Evolutionary conservation across 2,797 vertebrate genomes (phyloP).

Genomic region (Hyperoplus lanceolatus): DNA sequence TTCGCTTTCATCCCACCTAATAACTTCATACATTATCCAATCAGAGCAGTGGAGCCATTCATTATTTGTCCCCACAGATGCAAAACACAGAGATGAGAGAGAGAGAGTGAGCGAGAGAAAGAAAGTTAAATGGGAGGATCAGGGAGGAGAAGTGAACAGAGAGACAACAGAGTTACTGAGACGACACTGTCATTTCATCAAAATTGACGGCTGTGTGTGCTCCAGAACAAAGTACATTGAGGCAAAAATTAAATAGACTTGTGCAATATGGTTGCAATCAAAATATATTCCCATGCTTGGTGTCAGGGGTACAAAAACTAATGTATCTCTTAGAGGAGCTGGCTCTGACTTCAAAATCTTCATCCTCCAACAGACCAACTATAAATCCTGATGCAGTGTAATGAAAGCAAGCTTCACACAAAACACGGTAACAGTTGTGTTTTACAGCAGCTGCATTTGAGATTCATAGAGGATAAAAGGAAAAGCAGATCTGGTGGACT

Average conservation of each 20-base stretch:
- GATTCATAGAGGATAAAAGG: conserved; percentile 34
- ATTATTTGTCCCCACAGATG: conserved; percentile 69
- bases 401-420: conserved; percentile 24
- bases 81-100: conserved; percentile 51
- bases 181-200: conserved; percentile 70
- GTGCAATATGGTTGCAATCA: conserved; percentile 67
- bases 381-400: conserved; percentile 44
- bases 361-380: conserved; percentile 22
- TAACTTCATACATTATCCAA: conserved; percentile 77
- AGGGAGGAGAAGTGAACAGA: conserved; percentile 37
- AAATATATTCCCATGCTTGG: conserved; percentile 26
- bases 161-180: conserved; percentile 49
- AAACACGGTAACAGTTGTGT: conserved; percentile 1
- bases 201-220: conserved; percentile 61
- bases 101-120: conserved; percentile 10
- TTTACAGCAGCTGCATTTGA: conserved; percentile 35
- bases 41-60: conserved; percentile 63
- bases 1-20: conserved; percentile 73
- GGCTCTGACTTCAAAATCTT: conserved; percentile 37
- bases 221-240: conserved; percentile 55
- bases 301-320: conserved; percentile 53
- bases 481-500: conserved; percentile 12
- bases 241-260: conserved; percentile 68
- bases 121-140: conserved; percentile 41
- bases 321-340: conserved; percentile 61